Conservation (phyloP, 2,113 vertebrate genomes). For the Vulpes ferrilata region DNA sequence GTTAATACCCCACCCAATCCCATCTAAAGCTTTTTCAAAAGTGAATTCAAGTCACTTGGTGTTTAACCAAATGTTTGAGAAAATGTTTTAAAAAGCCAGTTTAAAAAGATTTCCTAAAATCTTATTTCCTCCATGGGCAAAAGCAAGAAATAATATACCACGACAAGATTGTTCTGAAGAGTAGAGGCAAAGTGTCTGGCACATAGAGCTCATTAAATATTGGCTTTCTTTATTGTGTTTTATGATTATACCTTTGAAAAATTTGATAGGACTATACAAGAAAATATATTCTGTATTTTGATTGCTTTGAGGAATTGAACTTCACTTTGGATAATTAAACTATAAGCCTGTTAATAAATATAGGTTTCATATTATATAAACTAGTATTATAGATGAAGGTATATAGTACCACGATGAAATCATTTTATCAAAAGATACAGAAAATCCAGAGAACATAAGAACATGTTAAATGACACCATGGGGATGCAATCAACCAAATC, state of each 20-base stretch:
- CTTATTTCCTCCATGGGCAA: conserved; percentile 49
- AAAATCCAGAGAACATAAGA: neutral
- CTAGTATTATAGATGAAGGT: neutral
- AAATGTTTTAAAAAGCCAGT: neutral
- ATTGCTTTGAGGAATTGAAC: neutral
- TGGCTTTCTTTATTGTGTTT: neutral
- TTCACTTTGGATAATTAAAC: neutral
- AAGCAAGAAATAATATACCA: neutral
- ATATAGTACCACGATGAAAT: neutral
- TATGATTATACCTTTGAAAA: conserved; percentile 47
- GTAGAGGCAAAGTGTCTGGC: neutral
- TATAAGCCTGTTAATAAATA: neutral
- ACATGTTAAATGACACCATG: neutral
- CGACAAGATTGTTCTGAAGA: neutral
- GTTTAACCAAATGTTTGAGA: conserved; percentile 46
- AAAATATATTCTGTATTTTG: neutral
- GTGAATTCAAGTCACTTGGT: neutral
- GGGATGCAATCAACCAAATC: neutral
- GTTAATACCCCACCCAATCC: neutral
- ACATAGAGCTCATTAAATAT: neutral
- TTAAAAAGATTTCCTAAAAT: conserved; percentile 42
- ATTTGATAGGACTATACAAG: neutral
- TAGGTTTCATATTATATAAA: conserved; percentile 15
- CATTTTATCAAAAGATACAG: neutral
- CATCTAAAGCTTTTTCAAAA: neutral